Evolutionary conservation across 2,113 vertebrate species (phyloP).

Genomic region (Tragulus kanchil): DNA sequence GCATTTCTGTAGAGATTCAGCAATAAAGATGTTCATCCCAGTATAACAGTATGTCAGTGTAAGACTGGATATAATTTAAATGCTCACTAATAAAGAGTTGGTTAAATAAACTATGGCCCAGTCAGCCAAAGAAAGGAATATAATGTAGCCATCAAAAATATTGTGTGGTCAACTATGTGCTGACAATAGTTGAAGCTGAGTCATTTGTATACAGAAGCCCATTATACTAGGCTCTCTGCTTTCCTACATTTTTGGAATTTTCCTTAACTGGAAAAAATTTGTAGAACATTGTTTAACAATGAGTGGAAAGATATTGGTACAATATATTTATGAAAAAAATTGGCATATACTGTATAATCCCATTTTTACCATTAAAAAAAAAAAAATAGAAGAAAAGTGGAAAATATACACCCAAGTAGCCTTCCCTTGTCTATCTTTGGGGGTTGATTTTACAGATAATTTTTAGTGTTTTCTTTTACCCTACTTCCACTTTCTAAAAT

Average conservation of each 20-base stretch:
- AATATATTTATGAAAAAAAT: constrained; percentile 29
- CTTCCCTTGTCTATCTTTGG: neutral
- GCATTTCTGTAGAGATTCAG: constrained; percentile 28
- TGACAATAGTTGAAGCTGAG: neutral
- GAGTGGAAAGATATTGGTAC: neutral
- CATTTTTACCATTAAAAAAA: constrained; percentile 35
- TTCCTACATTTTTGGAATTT: neutral
- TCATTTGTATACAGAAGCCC: neutral
- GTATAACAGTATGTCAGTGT: neutral
- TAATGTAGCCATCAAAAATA: neutral
- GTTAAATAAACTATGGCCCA: neutral
- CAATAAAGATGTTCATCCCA: neutral
- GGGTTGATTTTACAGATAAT: neutral
- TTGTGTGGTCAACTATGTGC: neutral
- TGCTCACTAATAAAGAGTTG: neutral
- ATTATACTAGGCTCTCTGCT: neutral
- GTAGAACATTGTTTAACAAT: constrained; percentile 42
- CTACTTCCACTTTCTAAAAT: constrained; percentile 33
- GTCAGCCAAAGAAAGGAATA: constrained; percentile 38
- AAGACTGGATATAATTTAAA: constrained; percentile 26
- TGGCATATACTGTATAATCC: neutral
- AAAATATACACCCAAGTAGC: neutral
- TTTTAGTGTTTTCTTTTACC: constrained; percentile 37
- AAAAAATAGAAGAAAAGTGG: neutral
- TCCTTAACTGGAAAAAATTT: constrained; percentile 13